Base-by-base conservation (phyloP, 2,888 invertebrate species). In the Plebejus argus region DNA sequence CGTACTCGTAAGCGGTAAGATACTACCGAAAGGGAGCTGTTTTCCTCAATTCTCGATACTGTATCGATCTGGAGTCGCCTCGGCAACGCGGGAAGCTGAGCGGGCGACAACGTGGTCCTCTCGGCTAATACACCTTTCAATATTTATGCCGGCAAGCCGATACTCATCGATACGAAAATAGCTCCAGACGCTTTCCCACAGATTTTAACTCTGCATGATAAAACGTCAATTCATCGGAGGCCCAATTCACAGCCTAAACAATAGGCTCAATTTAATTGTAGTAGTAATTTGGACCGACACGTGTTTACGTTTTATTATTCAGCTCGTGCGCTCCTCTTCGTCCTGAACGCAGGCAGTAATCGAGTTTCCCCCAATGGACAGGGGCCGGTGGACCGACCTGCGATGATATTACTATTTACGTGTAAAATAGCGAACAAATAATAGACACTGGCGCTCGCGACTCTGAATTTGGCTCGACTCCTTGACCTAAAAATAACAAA, bases 401-500 rank as follows among this genome's bases (percentile, higher is more conserved):
- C 23, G 5, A 33, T 18, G 28, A 66, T 61, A 28, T 66, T 1
- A 66, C 28, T 12, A 28, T 66, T 28, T 12, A 66, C 74, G 23
- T n/a, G 20, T 28, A 23, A 45, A 74, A 28, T 10, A 6, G 15
- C 53, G 23, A 58, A 77, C 56, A 28, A 71, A 58, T 72, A 77
- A 35, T 58, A 77, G 72, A 39, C 23, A 58, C 45, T 56, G 83
- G 82, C 80, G 79, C 78, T 74, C 79, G 79, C 79, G 76, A 79
- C 79, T 79, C 81, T 80, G 82, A 82, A 80, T 79, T 85, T 86
- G 86, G 85, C 86, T 83, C 81, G 82, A 82, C 80, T 82, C 92
- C 92, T 90, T 92, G 92, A 92, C 92, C 91, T 84, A 90, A 91
- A 90, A 90, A 90, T 90, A 89, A 87, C 86, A 86, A 86, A 88